phyloP scores from a whole-genome alignment of 2,113 vertebrate species.

The Xyrauchen texanus region DNA sequence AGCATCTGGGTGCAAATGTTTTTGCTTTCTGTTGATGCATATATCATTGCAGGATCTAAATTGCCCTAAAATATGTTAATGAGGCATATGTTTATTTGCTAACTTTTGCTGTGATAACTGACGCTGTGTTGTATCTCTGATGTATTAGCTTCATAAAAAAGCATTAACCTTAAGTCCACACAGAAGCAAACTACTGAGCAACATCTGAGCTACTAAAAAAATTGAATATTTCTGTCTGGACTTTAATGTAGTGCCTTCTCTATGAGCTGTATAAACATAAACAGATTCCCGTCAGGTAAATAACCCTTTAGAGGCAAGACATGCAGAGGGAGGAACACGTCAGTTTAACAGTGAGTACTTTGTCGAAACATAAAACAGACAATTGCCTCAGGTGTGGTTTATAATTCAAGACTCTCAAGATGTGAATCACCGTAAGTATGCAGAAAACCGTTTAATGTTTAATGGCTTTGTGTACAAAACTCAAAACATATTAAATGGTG shows the following conservation, averaged over 20 bases:
- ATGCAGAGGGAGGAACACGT: background rate
- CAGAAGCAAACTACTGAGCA: constrained; percentile 54
- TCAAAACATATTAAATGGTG: background rate
- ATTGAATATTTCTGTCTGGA: constrained; percentile 8
- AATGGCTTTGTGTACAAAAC: background rate
- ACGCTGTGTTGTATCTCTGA: constrained; percentile 56
- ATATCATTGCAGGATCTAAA: constrained; percentile 57
- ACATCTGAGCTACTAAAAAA: constrained; percentile 59
- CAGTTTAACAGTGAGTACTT: constrained; percentile 4
- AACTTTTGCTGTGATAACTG: constrained; percentile 58
- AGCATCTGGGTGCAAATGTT: background rate
- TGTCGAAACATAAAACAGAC: constrained; percentile 7
- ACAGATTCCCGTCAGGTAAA: background rate
- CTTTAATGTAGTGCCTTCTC: background rate
- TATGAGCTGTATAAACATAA: background rate
- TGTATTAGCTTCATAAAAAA: constrained; percentile 69
- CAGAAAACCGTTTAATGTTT: background rate
- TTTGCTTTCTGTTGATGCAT: constrained; percentile 54
- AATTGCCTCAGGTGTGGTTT: constrained; percentile 18
- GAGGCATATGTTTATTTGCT: constrained; percentile 67
- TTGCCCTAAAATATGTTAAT: constrained; percentile 66
- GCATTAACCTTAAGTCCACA: constrained; percentile 62
- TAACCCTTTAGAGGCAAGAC: background rate
- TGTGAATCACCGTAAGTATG: background rate
- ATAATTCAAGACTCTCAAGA: background rate